Conservation (phyloP, 2,797 vertebrate species). For the Microctenopoma lineatum region DNA sequence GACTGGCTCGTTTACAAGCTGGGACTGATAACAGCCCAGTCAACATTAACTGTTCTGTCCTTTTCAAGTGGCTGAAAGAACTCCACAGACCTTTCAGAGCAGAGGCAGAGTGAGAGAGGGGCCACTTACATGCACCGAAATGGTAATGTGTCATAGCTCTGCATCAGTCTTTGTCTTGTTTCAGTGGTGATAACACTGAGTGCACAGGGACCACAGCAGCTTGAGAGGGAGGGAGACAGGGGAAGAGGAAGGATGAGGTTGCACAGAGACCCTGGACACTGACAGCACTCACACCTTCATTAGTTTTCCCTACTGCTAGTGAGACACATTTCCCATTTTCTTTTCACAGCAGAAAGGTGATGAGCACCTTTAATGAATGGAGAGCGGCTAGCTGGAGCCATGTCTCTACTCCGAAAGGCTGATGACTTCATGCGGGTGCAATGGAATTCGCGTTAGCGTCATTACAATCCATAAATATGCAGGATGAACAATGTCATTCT, state of each 20-base stretch:
- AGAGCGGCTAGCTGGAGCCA: conserved; percentile 48
- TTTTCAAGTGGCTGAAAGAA: conserved; percentile 31
- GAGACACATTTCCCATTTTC: conserved; percentile 41
- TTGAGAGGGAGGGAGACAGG: conserved; percentile 43
- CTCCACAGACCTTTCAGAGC: conserved; percentile 15
- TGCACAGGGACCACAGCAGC: conserved; percentile 52
- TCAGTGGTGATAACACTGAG: conserved; percentile 59
- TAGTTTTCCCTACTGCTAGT: conserved; percentile 35
- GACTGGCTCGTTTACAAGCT: conserved; percentile 41
- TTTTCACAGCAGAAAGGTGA: conserved; percentile 40
- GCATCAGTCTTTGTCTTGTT: conserved; percentile 53
- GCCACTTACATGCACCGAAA: conserved; percentile 53
- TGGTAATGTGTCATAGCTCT: conserved; percentile 66
- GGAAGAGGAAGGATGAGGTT: conserved; percentile 52
- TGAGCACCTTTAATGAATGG: conserved; percentile 43
- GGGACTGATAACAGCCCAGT: conserved; percentile 44
- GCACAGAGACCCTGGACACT: conserved; percentile 43
- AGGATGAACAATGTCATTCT: conserved; percentile 65
- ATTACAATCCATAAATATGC: conserved; percentile 69
- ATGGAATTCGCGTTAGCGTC: conserved; percentile 69
- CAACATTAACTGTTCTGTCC: conserved; percentile 38
- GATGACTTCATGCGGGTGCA: conserved; percentile 73
- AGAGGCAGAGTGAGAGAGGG: conserved; percentile 33
- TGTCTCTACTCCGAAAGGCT: conserved; percentile 44
- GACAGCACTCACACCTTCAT: conserved; percentile 58